Base-by-base conservation (phyloP, 2,797 vertebrate genomes). In the Sebastes variabilis region DNA sequence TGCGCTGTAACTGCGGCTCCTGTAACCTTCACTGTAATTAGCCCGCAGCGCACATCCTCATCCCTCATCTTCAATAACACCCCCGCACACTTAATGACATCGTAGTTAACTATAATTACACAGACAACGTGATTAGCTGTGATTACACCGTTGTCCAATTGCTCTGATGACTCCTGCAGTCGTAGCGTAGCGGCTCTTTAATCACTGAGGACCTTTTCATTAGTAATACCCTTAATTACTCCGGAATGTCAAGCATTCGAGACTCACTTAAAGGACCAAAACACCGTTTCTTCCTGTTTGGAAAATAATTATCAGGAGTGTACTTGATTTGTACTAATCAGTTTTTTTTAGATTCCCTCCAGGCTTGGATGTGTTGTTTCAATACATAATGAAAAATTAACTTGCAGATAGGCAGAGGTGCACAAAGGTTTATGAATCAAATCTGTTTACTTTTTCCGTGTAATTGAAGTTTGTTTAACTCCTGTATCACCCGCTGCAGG, bases 81-180 rank as follows among this genome's bases (percentile, higher is more conserved):
- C 54, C 4, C n/a, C 52, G 24, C 20, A 52, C 38, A 1, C 66
- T 70, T 79, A 84, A 75, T 73, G 65, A 71, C 70, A 29, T 30
- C 2, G 18, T 71, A 13, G 75, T 88, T 87, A 81, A 64, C 64
- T 13, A 0, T 85, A 85, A 88, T 91, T 83, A 84, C 74, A 77
- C 18, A 1, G 74, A 74, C 73, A 59, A 49, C 66, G 8, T 75
- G 72, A 84, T 85, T 77, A 77, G 60, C 59, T 64, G 61, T 88
- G 84, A 91, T 88, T 83, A 73, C 64, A 24, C 4, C 27, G 32
- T 34, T 6, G 60, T 38, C 83, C 76, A 11, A 5, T 38, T 10
- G 36, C 81, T 79, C 42, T 34, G 75, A 77, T 52, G 84, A 70
- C 36, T 67, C 72, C 62, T 60, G 65, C 30, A 8, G 55, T 29